phyloP scores from a whole-genome alignment of 2,113 vertebrate species.

The Xenopus laevis region DNA sequence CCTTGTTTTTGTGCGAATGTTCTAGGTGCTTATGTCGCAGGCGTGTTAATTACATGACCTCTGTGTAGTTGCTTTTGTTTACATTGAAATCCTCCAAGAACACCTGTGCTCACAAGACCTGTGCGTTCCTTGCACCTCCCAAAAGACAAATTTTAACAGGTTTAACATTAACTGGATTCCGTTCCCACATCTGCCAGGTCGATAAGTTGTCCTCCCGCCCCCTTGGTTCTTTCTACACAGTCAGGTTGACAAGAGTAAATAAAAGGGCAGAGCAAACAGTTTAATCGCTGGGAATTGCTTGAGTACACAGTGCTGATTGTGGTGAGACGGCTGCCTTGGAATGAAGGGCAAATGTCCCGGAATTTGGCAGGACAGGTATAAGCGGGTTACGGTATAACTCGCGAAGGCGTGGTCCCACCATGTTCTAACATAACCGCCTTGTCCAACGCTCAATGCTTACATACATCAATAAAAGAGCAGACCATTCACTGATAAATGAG shows the following conservation, averaged over 20 bases:
- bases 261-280: background rate
- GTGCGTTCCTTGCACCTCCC: slow-evolving; percentile 52
- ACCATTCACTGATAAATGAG: too few relatives aligned
- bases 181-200: slow-evolving; percentile 50
- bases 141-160: slow-evolving; percentile 55
- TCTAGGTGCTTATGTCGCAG: too few relatives aligned
- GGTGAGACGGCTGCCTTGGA: slow-evolving; percentile 16
- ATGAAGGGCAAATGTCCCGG: slow-evolving; percentile 39
- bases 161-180: slow-evolving; percentile 55
- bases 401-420: background rate
- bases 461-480: too few relatives aligned
- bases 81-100: background rate
- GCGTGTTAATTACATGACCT: too few relatives aligned
- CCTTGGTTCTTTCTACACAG: slow-evolving; percentile 16
- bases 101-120: slow-evolving; percentile 27
- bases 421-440: too few relatives aligned
- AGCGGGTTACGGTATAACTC: too few relatives aligned
- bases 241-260: slow-evolving; percentile 15
- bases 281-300: slow-evolving; percentile 36
- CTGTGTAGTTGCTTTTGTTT: too few relatives aligned
- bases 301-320: slow-evolving; percentile 44
- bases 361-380: slow-evolving; percentile 1
- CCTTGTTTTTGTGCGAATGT: too few relatives aligned
- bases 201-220: slow-evolving; percentile 50
- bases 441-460: too few relatives aligned